phyloP scores from a whole-genome alignment of 2,888 invertebrate species.

The Stenichneumon culpator region DNA sequence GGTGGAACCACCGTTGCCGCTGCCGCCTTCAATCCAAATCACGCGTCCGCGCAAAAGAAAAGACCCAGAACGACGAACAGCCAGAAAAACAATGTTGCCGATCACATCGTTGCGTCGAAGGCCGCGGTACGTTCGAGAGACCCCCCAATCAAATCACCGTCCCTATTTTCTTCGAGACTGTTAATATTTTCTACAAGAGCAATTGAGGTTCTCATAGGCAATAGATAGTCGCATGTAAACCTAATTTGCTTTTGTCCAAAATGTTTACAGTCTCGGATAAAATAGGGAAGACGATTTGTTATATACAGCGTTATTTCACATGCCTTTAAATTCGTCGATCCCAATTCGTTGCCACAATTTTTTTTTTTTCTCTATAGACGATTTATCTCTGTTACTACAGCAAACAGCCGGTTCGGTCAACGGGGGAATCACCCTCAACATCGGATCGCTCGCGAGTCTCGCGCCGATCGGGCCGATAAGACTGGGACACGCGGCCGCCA shows the following conservation, averaged over 20 bases:
- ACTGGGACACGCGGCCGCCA: conserved; percentile 77
- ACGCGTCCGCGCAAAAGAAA: conserved; percentile 72
- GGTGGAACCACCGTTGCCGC: background rate
- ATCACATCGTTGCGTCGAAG: conserved; percentile 76
- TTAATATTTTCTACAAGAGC: no score
- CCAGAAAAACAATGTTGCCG: conserved; percentile 76
- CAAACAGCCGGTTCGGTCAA: conserved; percentile 74
- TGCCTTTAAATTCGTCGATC: no score
- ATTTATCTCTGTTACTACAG: conserved; percentile 57
- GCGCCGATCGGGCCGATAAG: conserved; percentile 84
- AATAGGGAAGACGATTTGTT: background rate
- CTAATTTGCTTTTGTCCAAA: background rate
- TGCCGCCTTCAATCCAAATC: conserved; percentile 62
- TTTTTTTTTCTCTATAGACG: background rate
- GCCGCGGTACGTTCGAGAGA: conserved; percentile 73
- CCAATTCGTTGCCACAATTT: background rate
- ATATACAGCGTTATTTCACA: background rate
- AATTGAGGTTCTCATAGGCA: background rate
- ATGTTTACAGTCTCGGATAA: background rate
- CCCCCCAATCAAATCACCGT: background rate
- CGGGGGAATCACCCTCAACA: conserved; percentile 84
- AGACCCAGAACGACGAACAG: conserved; percentile 75
- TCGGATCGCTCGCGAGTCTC: conserved; percentile 84
- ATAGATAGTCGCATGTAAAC: background rate
- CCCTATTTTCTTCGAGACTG: background rate